A percentile compares a stretch with the other conserved stretches of the same genome.
Evolutionary conservation across 2,113 vertebrate genomes (phyloP).

Genomic region (Macaca nemestrina): DNA sequence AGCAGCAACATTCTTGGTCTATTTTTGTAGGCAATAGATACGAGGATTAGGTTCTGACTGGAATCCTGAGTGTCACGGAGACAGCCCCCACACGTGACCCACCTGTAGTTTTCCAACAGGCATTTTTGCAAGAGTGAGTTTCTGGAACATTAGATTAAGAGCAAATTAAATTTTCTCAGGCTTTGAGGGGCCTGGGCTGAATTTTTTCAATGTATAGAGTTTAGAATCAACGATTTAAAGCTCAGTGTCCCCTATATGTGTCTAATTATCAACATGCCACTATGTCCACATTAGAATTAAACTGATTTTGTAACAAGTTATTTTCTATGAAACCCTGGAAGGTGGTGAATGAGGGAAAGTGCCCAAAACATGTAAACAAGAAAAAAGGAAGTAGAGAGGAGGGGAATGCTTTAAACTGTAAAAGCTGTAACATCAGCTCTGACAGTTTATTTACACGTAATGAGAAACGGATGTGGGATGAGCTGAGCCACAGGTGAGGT

Average conservation of each 20-base stretch:
- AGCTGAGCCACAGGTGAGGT: not conserved
- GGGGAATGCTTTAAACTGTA: not conserved
- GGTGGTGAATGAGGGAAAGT: not conserved
- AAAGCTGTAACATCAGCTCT: not conserved
- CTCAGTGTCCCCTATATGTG: not conserved
- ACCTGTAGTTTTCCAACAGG: not conserved
- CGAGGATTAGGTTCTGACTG: not conserved
- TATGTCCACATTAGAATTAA: not conserved
- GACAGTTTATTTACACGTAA: not conserved
- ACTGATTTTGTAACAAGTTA: not conserved
- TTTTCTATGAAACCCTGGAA: constrained; percentile 37
- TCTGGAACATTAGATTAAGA: not conserved
- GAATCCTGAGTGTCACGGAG: not conserved
- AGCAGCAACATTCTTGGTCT: constrained; percentile 72
- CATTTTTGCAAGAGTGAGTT: not conserved
- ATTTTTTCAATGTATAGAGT: not conserved
- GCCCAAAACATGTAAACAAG: constrained; percentile 29
- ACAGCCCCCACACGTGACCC: not conserved
- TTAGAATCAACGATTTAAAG: not conserved
- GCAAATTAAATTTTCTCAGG: not conserved
- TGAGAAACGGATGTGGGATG: not conserved
- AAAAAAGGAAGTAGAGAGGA: not conserved
- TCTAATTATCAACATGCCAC: not conserved
- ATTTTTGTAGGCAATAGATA: not conserved
- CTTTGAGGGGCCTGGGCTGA: not conserved